Conservation (phyloP, 1,140 invertebrate genomes). For the Polypedilum pembai region DNA sequence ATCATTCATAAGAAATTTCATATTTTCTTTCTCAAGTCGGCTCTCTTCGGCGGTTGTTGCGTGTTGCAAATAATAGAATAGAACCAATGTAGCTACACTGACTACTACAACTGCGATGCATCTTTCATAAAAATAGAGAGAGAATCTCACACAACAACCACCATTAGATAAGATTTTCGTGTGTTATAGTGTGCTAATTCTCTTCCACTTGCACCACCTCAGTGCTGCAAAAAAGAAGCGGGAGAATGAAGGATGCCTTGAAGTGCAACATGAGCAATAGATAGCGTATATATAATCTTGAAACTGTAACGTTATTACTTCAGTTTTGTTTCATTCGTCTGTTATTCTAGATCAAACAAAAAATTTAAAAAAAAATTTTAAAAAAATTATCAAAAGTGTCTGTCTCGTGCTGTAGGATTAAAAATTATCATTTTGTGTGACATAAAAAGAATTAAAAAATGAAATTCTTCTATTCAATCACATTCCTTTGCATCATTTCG, state of each 20-base stretch:
- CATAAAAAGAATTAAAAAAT: not conserved
- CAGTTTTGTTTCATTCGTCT: constrained; percentile 26
- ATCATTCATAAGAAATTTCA: not conserved
- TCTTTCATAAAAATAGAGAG: not conserved
- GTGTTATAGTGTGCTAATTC: constrained; percentile 6
- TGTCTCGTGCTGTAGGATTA: not conserved
- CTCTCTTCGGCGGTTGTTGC: not conserved
- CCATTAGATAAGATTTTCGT: not conserved
- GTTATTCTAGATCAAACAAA: constrained; percentile 14
- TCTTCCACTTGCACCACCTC: not conserved
- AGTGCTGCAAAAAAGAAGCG: not conserved
- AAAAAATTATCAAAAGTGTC: not conserved
- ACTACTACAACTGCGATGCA: not conserved
- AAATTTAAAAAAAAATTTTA: not conserved
- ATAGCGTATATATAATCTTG: constrained; percentile 27
- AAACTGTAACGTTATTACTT: constrained; percentile 20
- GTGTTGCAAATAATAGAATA: constrained; percentile 5
- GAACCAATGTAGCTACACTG: not conserved
- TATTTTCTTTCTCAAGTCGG: not conserved
- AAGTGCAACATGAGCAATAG: not conserved
- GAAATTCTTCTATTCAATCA: not conserved
- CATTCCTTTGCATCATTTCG: constrained; percentile 5
- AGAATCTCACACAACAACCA: not conserved
- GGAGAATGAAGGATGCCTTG: constrained; percentile 4
- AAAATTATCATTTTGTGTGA: not conserved